Base-by-base conservation (phyloP, 2,797 vertebrate species). In the Catamblyrhynchus diadema region DNA sequence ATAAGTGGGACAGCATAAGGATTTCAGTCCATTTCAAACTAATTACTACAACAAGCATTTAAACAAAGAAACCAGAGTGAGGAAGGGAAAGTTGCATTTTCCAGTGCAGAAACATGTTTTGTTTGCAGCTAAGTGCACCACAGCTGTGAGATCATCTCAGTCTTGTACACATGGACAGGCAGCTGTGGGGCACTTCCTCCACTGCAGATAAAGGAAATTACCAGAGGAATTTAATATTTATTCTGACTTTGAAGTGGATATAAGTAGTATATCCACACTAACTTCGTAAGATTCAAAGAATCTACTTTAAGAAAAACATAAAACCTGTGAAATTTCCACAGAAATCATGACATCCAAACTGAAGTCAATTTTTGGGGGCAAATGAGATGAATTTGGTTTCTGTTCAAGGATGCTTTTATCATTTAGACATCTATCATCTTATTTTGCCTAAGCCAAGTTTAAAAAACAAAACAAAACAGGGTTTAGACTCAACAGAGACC, bases 371-470 rank as follows among this genome's bases (percentile, higher is more conserved):
- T 85, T 77, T 86, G 74, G 51, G 50, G 79, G 28, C 45, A 62
- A 12, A 62, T 32, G 27, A 50, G 16, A 65, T 37, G 3, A 87
- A 81, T 23, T 60, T 7, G 61, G 53, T 50, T 53, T 47, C 39
- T 61, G 11, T 64, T 77, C 69, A 62, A 81, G 35, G 32, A 67
- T 37, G 17, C 10, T 56, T 74, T 3, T 7, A 33, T 62, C 37
- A 59, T 81, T 73, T 42, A 75, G 20, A 79, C 12, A 60, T 24
- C 22, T 47, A 75, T 53, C 22, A 53, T 13, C 21, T 39, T 14
- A 51, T 80, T 95, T 96, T 93, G n/a, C 77, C 71, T 71, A 81
- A 73, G 30, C 20, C 53, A 54, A 75, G 32, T 67, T 79, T 89
- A 89, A 48, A 27, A 65, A 67, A 42, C n/a, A 80, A 67, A 72